These are phyloP conservation scores for Marmota flaviventris DNA, from an alignment of 2,113 vertebrate species.

Conservation along the genomic window DNA sequence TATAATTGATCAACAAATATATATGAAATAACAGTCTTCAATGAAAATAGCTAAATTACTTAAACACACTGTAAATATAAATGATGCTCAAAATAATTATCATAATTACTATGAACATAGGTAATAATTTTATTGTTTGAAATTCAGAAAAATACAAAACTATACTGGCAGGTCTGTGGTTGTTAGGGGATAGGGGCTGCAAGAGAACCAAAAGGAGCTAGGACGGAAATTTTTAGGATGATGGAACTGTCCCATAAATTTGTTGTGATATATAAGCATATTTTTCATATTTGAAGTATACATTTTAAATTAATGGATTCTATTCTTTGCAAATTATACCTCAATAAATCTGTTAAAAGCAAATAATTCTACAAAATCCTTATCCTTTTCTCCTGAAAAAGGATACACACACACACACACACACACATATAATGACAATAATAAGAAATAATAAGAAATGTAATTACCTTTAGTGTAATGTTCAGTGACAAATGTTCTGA, in stretches of 20 bases:
- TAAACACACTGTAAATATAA: not conserved
- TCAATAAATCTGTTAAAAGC: not conserved
- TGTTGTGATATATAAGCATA: too few relatives aligned
- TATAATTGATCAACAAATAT: too few relatives aligned
- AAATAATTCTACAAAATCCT: not conserved
- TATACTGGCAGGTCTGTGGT: not conserved
- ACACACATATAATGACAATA: not conserved
- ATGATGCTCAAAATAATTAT: not conserved
- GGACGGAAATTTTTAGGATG: not conserved
- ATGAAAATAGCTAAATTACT: not conserved
- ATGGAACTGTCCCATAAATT: not conserved
- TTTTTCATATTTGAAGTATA: not conserved
- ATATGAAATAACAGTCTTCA: not conserved
- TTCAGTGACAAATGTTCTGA: not conserved
- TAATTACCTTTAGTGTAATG: not conserved
- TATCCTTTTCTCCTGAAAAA: not conserved
- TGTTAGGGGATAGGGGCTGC: not conserved
- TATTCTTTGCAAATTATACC: not conserved
- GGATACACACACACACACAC: not conserved
- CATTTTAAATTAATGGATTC: not conserved
- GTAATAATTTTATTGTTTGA: not conserved
- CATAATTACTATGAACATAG: not conserved
- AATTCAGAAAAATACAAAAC: not conserved
- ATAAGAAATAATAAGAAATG: not conserved
- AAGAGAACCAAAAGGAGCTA: not conserved